A percentile compares a stretch with the other conserved stretches of the same genome.
phyloP scores from a whole-genome alignment of 2,888 invertebrate species.

The Candidula unifasciata region DNA sequence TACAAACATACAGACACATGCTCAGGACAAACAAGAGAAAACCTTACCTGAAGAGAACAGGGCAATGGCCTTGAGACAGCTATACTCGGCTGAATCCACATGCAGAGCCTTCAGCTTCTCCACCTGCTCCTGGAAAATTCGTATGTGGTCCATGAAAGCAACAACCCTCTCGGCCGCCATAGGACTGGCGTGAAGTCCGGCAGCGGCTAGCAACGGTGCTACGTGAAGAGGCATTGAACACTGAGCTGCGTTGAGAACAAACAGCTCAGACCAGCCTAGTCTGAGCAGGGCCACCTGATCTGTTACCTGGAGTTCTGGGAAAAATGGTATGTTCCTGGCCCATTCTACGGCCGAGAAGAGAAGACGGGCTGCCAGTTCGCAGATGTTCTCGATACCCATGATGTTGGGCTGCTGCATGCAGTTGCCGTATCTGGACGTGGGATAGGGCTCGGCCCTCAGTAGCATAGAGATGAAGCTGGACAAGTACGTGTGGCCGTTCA shows the following conservation, averaged over 20 bases:
- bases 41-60: slow-evolving; percentile 98
- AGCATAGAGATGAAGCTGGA: slow-evolving; percentile 97
- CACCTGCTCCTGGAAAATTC: slow-evolving; percentile 87
- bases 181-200: slow-evolving; percentile 93
- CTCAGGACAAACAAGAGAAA: too few species aligned
- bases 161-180: slow-evolving; percentile 97
- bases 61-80: slow-evolving; percentile 98
- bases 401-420: slow-evolving; percentile 90
- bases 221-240: slow-evolving; percentile 98
- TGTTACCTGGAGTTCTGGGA: slow-evolving; percentile 92
- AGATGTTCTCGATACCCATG: slow-evolving; percentile 99
- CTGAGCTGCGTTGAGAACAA: slow-evolving; percentile 98
- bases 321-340: slow-evolving; percentile 98
- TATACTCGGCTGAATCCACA: slow-evolving; percentile 98
- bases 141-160: slow-evolving; percentile 92
- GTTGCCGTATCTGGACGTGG: slow-evolving; percentile 95
- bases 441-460: slow-evolving; percentile 96
- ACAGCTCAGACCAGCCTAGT: slow-evolving; percentile 97
- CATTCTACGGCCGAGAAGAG: slow-evolving; percentile 98
- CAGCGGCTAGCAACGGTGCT: slow-evolving; percentile 93
- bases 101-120: slow-evolving; percentile 98
- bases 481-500: slow-evolving; percentile 83
- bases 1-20: too few species aligned
- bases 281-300: slow-evolving; percentile 96
- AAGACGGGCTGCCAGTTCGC: slow-evolving; percentile 95